Evolutionary conservation across 2,797 vertebrate species (phyloP).

Genomic region (Vultur gryphus): DNA sequence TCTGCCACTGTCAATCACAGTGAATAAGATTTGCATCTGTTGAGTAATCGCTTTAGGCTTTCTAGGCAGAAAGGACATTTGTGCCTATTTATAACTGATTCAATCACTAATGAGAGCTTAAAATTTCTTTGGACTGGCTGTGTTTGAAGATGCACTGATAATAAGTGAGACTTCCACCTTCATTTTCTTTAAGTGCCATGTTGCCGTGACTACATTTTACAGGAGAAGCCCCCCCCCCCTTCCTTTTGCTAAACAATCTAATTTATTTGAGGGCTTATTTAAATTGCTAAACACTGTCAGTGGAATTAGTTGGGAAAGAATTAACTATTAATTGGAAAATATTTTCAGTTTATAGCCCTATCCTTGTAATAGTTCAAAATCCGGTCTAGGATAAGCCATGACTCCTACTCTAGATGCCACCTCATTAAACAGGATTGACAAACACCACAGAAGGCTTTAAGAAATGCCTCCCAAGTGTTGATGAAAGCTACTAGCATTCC

Average conservation of each 20-base stretch:
- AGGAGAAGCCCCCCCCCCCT: neutral
- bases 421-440: neutral
- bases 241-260: neutral
- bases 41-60: constrained; percentile 1
- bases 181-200: neutral
- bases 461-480: neutral
- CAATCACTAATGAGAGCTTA: constrained; percentile 1
- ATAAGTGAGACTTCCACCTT: neutral
- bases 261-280: constrained; percentile 6
- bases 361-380: neutral
- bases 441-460: neutral
- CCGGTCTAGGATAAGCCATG: neutral
- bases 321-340: neutral
- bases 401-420: neutral
- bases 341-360: neutral
- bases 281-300: neutral
- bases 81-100: constrained; percentile 25
- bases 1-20: neutral
- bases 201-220: neutral
- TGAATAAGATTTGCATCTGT: neutral
- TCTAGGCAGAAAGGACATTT: neutral
- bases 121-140: neutral
- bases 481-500: neutral
- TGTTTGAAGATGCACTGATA: neutral
- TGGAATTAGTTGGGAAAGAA: neutral